phyloP scores from a whole-genome alignment of 2,113 vertebrate species.

The Anolis sagrei region DNA sequence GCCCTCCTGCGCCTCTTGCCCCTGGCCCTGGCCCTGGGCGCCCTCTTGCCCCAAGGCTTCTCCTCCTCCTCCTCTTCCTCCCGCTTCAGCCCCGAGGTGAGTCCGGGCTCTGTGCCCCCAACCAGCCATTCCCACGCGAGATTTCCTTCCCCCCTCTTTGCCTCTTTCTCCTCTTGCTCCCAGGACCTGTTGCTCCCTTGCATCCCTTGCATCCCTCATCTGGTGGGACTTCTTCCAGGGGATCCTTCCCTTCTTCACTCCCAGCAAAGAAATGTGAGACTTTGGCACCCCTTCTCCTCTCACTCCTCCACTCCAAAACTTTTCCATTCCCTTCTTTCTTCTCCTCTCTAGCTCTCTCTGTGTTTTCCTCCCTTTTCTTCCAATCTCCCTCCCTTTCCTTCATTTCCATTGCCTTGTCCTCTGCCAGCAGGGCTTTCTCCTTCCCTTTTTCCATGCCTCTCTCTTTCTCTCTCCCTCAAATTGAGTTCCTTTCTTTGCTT shows the following conservation, averaged over 20 bases:
- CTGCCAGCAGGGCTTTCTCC: slow-evolving; percentile 60
- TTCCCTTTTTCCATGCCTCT: background rate
- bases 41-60: background rate
- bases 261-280: too few relatives aligned
- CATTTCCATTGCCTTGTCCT: slow-evolving; percentile 4
- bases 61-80: background rate
- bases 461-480: background rate
- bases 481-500: background rate
- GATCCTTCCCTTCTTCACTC: background rate
- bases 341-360: background rate
- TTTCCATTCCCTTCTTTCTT: background rate
- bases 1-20: background rate
- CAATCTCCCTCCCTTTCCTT: slow-evolving; percentile 2
- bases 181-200: slow-evolving; percentile 38
- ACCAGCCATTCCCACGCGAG: too few relatives aligned
- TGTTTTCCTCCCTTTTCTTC: background rate
- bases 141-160: too few relatives aligned
- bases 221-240: too few relatives aligned
- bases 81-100: slow-evolving; percentile 36
- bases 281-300: too few relatives aligned
- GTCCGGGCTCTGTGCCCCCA: background rate
- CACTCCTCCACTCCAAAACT: rapidly evolving
- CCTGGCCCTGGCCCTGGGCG: background rate
- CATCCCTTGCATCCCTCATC: background rate
- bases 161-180: background rate